Conservation (phyloP, 2,888 invertebrate species). For the Endotricha flammealis region DNA sequence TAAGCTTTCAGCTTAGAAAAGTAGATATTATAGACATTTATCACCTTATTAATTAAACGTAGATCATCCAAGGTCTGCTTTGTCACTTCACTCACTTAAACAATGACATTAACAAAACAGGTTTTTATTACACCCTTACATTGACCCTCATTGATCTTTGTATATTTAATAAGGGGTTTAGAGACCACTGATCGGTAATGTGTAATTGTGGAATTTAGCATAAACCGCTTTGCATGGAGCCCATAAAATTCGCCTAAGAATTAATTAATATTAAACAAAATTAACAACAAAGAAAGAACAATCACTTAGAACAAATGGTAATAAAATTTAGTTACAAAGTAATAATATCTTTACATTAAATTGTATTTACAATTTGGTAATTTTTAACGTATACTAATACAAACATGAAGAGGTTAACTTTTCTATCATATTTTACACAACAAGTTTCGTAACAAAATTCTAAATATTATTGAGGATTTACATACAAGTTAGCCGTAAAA, state of each 20-base stretch:
- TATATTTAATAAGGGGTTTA: too few relatives aligned
- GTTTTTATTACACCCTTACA: too few relatives aligned
- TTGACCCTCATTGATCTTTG: too few relatives aligned
- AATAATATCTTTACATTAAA: conserved; percentile 74
- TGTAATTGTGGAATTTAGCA: conserved; percentile 32
- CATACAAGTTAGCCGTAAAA: conserved; percentile 37
- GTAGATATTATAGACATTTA: conserved; percentile 1
- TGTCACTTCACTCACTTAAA: too few relatives aligned
- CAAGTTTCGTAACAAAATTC: conserved; percentile 61
- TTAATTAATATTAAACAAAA: conserved; percentile 68
- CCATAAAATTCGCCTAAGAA: conserved; percentile 29
- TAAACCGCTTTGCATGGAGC: conserved; percentile 29
- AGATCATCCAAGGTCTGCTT: too few relatives aligned
- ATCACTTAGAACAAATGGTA: conserved; percentile 75
- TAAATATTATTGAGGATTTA: conserved; percentile 42
- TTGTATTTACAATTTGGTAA: conserved; percentile 75
- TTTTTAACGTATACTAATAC: conserved; percentile 73
- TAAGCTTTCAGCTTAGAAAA: conserved; percentile 21
- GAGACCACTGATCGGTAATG: conserved; percentile 32
- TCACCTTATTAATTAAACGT: too few relatives aligned
- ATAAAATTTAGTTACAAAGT: conserved; percentile 71
- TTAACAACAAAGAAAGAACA: conserved; percentile 75
- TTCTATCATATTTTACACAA: conserved; percentile 57
- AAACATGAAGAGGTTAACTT: conserved; percentile 60
- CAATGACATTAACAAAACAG: too few relatives aligned